phyloP scores from a whole-genome alignment of 2,888 invertebrate genomes.

The Bhutanitis thaidina region DNA sequence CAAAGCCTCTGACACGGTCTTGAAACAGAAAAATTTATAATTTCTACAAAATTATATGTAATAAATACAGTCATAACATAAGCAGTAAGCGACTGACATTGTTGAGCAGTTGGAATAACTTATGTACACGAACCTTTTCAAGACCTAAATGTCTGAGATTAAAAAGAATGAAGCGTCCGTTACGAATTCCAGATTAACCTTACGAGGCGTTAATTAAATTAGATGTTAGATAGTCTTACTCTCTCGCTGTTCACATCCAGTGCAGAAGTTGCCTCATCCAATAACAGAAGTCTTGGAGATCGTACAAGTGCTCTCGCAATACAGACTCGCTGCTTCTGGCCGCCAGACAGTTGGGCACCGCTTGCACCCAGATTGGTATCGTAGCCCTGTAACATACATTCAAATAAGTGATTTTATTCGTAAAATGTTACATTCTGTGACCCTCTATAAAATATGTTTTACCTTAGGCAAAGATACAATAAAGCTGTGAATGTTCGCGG shows the following conservation, averaged over 20 bases:
- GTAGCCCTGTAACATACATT: conserved; percentile 73
- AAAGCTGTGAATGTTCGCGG: conserved; percentile 90
- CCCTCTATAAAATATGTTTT: too few relatives aligned
- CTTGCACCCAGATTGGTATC: conserved; percentile 84
- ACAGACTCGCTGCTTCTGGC: conserved; percentile 88
- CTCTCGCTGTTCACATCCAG: conserved; percentile 86
- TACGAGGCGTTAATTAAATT: too few relatives aligned
- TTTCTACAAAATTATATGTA: neutral
- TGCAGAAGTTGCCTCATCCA: conserved; percentile 85
- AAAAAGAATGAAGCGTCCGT: too few relatives aligned
- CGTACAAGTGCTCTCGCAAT: conserved; percentile 85
- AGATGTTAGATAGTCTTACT: conserved; percentile 25
- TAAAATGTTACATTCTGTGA: too few relatives aligned
- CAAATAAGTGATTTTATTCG: neutral
- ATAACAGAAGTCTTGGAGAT: conserved; percentile 82
- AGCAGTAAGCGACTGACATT: too few relatives aligned
- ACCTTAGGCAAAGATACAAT: conserved; percentile 85
- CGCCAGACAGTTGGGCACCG: conserved; percentile 85
- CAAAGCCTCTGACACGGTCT: conserved; percentile 90
- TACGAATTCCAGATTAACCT: too few relatives aligned
- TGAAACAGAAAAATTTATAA: conserved; percentile 23
- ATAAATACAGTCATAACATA: too few relatives aligned
- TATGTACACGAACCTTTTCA: too few relatives aligned
- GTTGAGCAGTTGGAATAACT: too few relatives aligned
- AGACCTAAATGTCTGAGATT: too few relatives aligned